Evolutionary conservation across 2,888 invertebrate genomes (phyloP), one percentile per base, ranked within the genome.

Genomic region (Tuta absoluta): DNA sequence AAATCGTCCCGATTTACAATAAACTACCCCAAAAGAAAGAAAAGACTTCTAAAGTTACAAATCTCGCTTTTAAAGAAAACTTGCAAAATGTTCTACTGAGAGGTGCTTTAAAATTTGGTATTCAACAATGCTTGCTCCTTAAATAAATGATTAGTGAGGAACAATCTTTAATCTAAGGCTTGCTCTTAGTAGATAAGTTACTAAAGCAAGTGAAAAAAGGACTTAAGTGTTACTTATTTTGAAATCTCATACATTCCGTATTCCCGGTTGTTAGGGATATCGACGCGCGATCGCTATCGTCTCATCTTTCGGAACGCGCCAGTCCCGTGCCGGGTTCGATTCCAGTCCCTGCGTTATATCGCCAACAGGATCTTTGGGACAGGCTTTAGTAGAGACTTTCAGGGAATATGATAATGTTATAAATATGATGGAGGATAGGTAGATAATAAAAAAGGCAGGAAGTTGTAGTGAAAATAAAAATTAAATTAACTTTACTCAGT

Each of bases 321-420:
- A 70, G 72, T 72, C 71, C 63, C 63, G 71, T 65, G 66, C 68
- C 65, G 60, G 38, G 72, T 73, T 75, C 72, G 75, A 75, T 70
- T 72, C 67, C n/a, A n/a, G n/a, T n/a, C n/a, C n/a, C 67, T 37
- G 51, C 45, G 17, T 53, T 53, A 62, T 73, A 74, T 74, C 74
- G 19, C 65, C 57, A 63, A 63, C 63, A 28, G 62, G 62, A 75
- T 75, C 75, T 75, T 66, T 69, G 37, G 57, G 37, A 37, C 10
- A 28, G 57, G 17, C 17, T 37, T 11, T 37, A 37, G 24, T 4
- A 24, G 8, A 5, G 24, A 7, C 24, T 23, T 51, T 12, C 10
- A 19, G 19, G 2, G 51, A 19, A 23, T n/a, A 11, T 51, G 19
- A 21, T 53, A 53, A 24, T 53, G 49, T 49, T 21, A 21, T 19